phyloP scores from a whole-genome alignment of 1,140 invertebrate species.

The Globodera rostochiensis region DNA sequence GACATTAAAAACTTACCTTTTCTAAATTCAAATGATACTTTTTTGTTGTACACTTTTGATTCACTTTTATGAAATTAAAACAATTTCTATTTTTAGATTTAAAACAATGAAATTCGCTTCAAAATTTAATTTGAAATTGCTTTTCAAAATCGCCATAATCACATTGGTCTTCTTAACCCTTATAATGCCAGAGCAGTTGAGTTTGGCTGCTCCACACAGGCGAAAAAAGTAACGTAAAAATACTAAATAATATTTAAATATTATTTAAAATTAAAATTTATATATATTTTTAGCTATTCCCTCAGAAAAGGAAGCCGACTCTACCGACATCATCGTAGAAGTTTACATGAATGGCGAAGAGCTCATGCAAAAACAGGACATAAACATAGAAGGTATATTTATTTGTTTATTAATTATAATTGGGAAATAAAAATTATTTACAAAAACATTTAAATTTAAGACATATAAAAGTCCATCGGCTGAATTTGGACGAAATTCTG shows the following conservation, averaged over 20 bases:
- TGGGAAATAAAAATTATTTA: too few relatives aligned
- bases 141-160: not conserved
- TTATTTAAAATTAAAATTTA: not conserved
- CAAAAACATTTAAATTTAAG: not conserved
- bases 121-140: not conserved
- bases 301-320: constrained; percentile 22
- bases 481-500: constrained; percentile 21
- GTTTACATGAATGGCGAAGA: constrained; percentile 17
- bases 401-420: too few relatives aligned
- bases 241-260: not conserved
- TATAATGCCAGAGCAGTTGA: not conserved
- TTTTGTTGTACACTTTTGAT: not conserved
- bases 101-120: too few relatives aligned
- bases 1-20: not conserved
- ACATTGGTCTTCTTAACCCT: not conserved
- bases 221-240: not conserved
- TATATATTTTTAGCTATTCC: constrained; percentile 7
- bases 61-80: too few relatives aligned
- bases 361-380: not conserved
- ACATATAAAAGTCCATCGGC: constrained; percentile 14
- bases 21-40: not conserved
- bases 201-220: not conserved
- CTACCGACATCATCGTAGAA: constrained; percentile 13
- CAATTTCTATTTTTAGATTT: too few relatives aligned
- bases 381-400: not conserved